Evolutionary conservation across 2,888 invertebrate genomes (phyloP), one percentile per base, ranked within the genome.

Genomic region (Caenorhabditis sp.): DNA sequence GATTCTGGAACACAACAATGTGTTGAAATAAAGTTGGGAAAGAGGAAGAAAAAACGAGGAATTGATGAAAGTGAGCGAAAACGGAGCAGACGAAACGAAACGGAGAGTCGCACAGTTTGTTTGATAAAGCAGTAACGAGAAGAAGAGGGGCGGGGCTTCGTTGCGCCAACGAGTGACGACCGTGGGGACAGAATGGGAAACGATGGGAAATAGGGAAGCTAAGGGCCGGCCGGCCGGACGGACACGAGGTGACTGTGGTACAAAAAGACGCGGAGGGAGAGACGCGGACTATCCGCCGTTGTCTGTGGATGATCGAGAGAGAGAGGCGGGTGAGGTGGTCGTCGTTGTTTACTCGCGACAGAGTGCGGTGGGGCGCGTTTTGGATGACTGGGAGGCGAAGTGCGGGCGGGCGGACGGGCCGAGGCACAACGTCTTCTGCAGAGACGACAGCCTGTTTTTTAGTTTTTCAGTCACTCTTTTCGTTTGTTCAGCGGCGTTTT

Each of bases 41-140:
- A 58, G 15, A 55, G 61, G n/a, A 22, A 35, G 13, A 24, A 39
- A 39, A 37, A 58, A n/a, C n/a, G 17, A 58, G 39, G 30, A 48
- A 32, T 26, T 24, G 43, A 72, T n/a, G n/a, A 52, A 48, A 56
- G 62, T 50, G 72, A 48, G 72, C 62, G 62, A 63, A 56, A 56
- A 71, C 55, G 72, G 55, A 72, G 62, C 72, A 63, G 63, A 58
- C 55, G 43, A 56, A 63, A 62, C 45, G 56, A 62, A 53, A 72
- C 50, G 50, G 58, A 71, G 55, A 39, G 71, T 46, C 48, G 62
- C 58, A 66, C 58, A 50, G 58, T 68, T 68, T 68, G 68, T 68
- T 68, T 68, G 68, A 68, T 68, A 68, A 68, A 68, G 58, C 58
- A 59, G 68, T 68, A 58, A 48, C 30, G 48, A 27, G 48, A 35